Base-by-base conservation (phyloP, 2,888 invertebrate genomes). In the Drosophila rellima region DNA sequence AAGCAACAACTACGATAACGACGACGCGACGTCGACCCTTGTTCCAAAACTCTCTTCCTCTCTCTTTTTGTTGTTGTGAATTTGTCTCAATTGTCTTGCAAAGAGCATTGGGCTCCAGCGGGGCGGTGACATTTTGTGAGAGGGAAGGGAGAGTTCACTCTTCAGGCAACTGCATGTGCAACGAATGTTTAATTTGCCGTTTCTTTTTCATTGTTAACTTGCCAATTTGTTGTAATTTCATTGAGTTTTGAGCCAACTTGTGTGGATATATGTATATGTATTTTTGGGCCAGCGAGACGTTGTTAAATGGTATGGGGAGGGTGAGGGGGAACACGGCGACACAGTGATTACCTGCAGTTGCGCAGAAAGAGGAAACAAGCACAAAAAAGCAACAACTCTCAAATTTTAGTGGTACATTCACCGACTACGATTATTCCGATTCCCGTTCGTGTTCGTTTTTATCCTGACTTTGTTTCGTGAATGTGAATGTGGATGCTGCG, bases 341-440 rank as follows among this genome's bases (percentile, higher is more conserved):
- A 44, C 56, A 42, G 51, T 76, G 64, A 81, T 82, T 82, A 87
- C 84, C 82, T 87, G 82, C 82, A 82, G 71, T 81, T 82, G 82
- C 82, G 82, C 82, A 82, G 81, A 82, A 87, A 84, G 71, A 60
- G 52, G 61, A 31, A 52, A 45, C 70, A 18, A 37, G 45, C 64
- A 29, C 5, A 26, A 26, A 26, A 52, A 15, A 44, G 42, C 51
- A 64, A 65, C n/a, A 55, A 48, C 39, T 23, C 26, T 52, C 20
- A 72, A 47, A 59, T 50, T 55, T 37, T 50, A 66, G 45, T 60
- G 59, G 62, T 66, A 56, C 66, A 74, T 71, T 74, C 61, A 65
- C 60, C 65, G 31, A 72, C 50, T 72, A 37, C 65, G 39, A 54
- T 64, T 18, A 11, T 61, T 44, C 31, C 61, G 48, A 74, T 70